Evolutionary conservation across 92 coral and sea anemone genomes (phyloP), one percentile per base, ranked within the genome.

Genomic region (Parazoanthus darwini): DNA sequence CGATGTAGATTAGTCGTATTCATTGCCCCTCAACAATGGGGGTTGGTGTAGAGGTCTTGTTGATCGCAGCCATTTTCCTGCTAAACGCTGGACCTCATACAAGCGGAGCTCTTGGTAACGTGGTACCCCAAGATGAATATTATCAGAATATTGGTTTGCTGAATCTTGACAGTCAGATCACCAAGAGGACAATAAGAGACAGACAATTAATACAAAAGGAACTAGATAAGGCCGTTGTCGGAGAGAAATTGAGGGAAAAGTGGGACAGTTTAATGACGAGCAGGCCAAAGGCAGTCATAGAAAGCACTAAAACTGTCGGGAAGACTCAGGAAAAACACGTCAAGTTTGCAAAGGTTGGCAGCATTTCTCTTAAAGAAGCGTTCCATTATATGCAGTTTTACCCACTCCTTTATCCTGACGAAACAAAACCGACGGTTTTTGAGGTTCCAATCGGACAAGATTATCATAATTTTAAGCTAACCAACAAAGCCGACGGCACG

Each of bases 351-450:
- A 74, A 48, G 18, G 16, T 82, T 22, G 77, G 87, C 13, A 29
- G 38, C 43, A 20, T 89, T 18, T 15, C 88, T 1, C 11, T 90
- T 5, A 90, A 90, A 79, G 89, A 86, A 46, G 88, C 78, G 3
- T 90, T 90, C 36, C 85, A 86, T 10, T 68, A 63, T 51, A 67
- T 90, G 80, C 89, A 86, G 89, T 79, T 5, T 23, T 90, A 85
- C 29, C 92, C 92, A 4, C 86, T 78, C 38, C 81, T 90, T 78
- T 89, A 46, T 35, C 68, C 80, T 4, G 76, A 74, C 0, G 92
- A 90, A 80, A 74, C 78, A 51, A 65, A 50, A 1, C 92, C 92
- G 14, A 80, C 88, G 50, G 56, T 65, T 20, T 90, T 86, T 50
- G 29, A 80, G 37, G 50, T 90, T 5, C 92, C 92, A 6, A 82